A percentile compares a stretch with the other conserved stretches of the same genome.
phyloP scores from a whole-genome alignment of 2,888 invertebrate species.

The Chrysolina haemoptera region DNA sequence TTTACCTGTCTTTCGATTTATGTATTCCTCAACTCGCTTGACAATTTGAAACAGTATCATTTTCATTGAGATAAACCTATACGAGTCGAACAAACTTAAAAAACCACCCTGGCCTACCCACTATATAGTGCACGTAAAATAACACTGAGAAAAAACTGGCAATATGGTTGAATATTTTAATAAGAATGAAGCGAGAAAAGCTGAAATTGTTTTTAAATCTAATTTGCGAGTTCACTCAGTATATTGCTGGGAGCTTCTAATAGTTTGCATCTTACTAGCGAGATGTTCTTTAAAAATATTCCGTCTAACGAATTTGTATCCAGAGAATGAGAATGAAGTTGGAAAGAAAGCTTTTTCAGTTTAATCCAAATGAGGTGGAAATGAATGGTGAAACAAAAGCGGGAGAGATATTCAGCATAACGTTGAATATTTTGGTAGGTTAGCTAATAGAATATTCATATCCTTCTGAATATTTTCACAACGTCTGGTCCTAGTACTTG shows the following conservation, averaged over 20 bases:
- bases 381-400: conserved; percentile 21
- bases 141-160: conserved; percentile 38
- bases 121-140: background rate
- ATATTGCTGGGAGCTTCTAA: conserved; percentile 33
- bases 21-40: too few species aligned
- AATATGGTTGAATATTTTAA: conserved; percentile 56
- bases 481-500: background rate
- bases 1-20: too few species aligned
- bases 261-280: conserved; percentile 38
- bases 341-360: conserved; percentile 47
- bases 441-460: conserved; percentile 21
- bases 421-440: conserved; percentile 17
- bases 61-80: too few species aligned
- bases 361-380: conserved; percentile 30
- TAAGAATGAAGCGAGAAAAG: conserved; percentile 49
- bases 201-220: conserved; percentile 57
- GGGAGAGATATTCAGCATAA: conserved; percentile 19
- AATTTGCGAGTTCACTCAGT: conserved; percentile 50
- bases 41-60: too few species aligned
- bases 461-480: conserved; percentile 5
- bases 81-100: background rate
- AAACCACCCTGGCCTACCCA: background rate
- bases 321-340: conserved; percentile 44
- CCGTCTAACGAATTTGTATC: conserved; percentile 39
- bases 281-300: conserved; percentile 38